Percentiles rank a stretch among this genome's conserved stretches.
Conservation (phyloP, 92 coral and sea anemone genomes). For the Epizoanthus scotinus region DNA sequence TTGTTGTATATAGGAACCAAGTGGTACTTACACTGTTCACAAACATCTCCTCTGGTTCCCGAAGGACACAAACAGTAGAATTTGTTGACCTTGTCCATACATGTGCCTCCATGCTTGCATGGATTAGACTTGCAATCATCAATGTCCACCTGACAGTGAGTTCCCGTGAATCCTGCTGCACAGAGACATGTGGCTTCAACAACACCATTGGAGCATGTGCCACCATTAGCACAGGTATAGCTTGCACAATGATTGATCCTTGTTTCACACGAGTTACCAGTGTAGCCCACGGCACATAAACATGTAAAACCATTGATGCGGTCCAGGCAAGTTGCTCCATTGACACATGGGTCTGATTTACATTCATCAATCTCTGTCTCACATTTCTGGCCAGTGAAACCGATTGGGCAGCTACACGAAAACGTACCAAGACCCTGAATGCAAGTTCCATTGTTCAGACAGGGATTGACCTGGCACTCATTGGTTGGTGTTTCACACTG, state of each 20-base stretch:
- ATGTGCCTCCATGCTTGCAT: constrained; percentile 82
- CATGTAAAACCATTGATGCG: constrained; percentile 60
- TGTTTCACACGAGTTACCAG: constrained; percentile 72
- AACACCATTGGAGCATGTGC: constrained; percentile 69
- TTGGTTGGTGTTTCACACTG: constrained; percentile 75
- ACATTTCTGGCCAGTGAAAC: constrained; percentile 84
- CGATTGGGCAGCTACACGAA: constrained; percentile 68
- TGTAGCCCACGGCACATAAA: constrained; percentile 70
- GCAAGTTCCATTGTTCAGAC: constrained; percentile 76
- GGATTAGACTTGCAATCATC: constrained; percentile 84
- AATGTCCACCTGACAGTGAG: constrained; percentile 73
- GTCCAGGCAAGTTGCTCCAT: constrained; percentile 80
- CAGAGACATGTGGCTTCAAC: constrained; percentile 75
- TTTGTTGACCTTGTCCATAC: constrained; percentile 68
- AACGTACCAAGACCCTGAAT: constrained; percentile 72
- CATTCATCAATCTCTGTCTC: constrained; percentile 82
- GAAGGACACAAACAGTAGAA: constrained; percentile 79
- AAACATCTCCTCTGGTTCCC: constrained; percentile 79
- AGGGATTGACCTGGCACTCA: constrained; percentile 66
- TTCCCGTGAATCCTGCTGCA: constrained; percentile 70
- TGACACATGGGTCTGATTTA: constrained; percentile 86
- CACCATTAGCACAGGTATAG: constrained; percentile 75
- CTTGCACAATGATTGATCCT: constrained; percentile 75
- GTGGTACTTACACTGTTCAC: constrained; percentile 76
- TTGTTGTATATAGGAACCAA: background rate